Base-by-base conservation (phyloP, 2,888 invertebrate species). In the Galerucella pusilla region DNA sequence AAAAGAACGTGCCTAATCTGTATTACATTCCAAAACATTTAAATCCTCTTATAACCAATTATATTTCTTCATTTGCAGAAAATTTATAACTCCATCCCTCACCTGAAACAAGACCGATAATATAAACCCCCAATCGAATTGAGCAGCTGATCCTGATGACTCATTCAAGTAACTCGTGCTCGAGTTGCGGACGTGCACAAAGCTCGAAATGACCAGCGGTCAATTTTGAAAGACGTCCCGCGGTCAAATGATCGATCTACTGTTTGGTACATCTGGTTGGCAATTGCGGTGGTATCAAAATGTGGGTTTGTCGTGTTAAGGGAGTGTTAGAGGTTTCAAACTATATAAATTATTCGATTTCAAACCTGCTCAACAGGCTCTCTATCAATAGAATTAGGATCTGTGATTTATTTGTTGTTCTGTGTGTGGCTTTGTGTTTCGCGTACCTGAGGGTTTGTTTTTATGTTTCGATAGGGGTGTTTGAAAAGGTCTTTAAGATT, bases 211-310 rank as follows among this genome's bases (percentile, higher is more conserved):
- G 85, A 82, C 83, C 86, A 85, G 84, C 84, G 86, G 86, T 86
- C 86, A 86, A 75, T 80, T 83, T 80, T 85, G 84, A 86, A 86
- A 86, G 86, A 85, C 85, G 78, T 85, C 86, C 86, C 83, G 86
- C 83, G 83, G 86, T 80, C 84, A 81, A 81, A 84, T 84, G 81
- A 86, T 86, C 85, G 85, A 86, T 86, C 85, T 85, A 80, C 79
- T 35, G 79, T 80, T 63, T 46, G 35, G 80, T 80, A 82, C 84
- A 82, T 83, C 83, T 81, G 82, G 80, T 74, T 67, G 42, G 68
- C 75, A 72, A 75, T 72, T 72, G 61, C 75, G 68, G 59, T 60
- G 65, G 73, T 68, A 61, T 68, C 68, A 25, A 68, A 68, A 75
- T 75, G 75, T 75, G 75, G 75, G 75, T 68, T 68, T 68, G 52